Base-by-base conservation (phyloP, 2,888 invertebrate species). In the Dastarcus helophoroides region DNA sequence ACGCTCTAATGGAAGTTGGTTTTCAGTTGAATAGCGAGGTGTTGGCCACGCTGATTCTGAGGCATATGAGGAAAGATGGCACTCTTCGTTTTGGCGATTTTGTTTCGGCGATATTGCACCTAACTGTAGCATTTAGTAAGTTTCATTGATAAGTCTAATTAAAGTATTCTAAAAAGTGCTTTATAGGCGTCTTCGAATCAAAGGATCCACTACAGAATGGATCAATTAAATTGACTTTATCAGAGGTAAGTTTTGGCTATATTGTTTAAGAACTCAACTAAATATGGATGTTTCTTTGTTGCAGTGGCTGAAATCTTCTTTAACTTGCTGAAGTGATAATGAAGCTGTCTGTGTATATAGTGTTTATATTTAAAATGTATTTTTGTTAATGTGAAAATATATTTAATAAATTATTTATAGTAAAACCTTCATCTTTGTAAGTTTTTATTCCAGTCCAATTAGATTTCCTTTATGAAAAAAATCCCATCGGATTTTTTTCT, bases 51-150 rank as follows among this genome's bases (percentile, higher is more conserved):
- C 67, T 91, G 5, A 79, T 89, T 37, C 67, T 90, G 39, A 69
- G 88, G 38, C 90, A 89, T 49, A 90, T 90, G 81, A 71, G 90
- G 41, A 90, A 90, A 57, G 91, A 91, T 56, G 90, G 90, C 21
- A 90, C 89, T 32, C 67, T 91, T 24, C 67, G 91, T 43, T 85
- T 91, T 51, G 90, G 90, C 6, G 91, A 91, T 59, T 91, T 90
- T 55, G 89, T 90, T 2, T 84, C 85, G 1, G 83, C 88, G 23
- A 83, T 91, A 47, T 67, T 91, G 48, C 88, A 89, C 55, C 67
- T 91, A 36, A 86, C 84, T 42, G 78, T 88, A 29, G 85, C 89
- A 10, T 91, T 91, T 57, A 80, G 89, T 84, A 67, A 74, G 73
- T 62, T 40, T 39, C 28, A 10, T 14, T 6, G 10, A 6, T 26